Percentiles rank a stretch among this genome's conserved stretches.
Conservation (phyloP, 30 jellyfish, hydroid and myxozoan genomes). For the Aurelia sp. region DNA sequence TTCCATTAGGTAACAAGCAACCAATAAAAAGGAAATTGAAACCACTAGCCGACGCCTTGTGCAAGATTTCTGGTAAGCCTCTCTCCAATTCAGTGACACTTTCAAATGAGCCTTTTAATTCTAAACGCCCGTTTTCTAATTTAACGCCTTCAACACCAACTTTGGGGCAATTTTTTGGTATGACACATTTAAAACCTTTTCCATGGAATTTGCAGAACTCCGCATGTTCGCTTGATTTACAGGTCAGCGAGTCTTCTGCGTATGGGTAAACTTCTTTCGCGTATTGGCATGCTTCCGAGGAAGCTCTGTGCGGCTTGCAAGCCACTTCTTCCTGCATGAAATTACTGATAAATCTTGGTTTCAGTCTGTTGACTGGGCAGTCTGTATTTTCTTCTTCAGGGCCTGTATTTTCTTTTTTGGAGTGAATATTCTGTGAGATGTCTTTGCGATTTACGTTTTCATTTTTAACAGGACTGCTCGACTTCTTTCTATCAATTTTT, state of each 20-base stretch:
- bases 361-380: conserved; percentile 14
- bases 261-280: conserved; percentile 57
- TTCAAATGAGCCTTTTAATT: too few species aligned
- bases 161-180: conserved; percentile 23
- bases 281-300: conserved; percentile 56
- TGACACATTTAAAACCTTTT: background rate
- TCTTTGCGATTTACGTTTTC: too few species aligned
- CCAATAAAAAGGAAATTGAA: too few species aligned
- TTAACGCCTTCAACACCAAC: conserved; percentile 17
- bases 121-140: background rate
- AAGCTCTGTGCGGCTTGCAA: conserved; percentile 64
- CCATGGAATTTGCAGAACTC: conserved; percentile 14
- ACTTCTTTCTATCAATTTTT: too few species aligned
- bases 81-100: too few species aligned
- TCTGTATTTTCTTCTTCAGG: background rate
- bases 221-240: background rate
- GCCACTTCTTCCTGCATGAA: conserved; percentile 5
- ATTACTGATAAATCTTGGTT: background rate
- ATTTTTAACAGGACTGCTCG: too few species aligned
- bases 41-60: too few species aligned
- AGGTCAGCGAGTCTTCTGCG: conserved; percentile 19
- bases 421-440: too few species aligned
- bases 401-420: too few species aligned
- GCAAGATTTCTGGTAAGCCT: too few species aligned
- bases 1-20: too few species aligned